phyloP scores from a whole-genome alignment of 1,140 invertebrate species.

The Drosophila funebris region DNA sequence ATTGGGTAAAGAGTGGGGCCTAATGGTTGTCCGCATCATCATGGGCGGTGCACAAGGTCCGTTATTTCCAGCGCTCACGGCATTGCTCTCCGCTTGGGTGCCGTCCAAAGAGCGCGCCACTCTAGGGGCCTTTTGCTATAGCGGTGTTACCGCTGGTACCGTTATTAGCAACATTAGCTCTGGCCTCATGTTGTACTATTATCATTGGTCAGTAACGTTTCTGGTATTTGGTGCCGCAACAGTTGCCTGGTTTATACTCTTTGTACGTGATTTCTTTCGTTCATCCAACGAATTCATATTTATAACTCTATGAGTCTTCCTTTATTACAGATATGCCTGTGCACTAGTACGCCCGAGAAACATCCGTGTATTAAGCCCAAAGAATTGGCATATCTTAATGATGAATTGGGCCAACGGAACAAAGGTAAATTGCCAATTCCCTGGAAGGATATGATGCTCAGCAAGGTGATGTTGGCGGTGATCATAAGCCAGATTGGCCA shows the following conservation, averaged over 20 bases:
- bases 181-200: conserved; percentile 87
- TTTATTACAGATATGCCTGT: conserved; percentile 64
- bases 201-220: conserved; percentile 90
- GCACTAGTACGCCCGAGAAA: conserved; percentile 86
- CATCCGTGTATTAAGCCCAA: conserved; percentile 89
- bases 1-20: neutral
- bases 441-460: conserved; percentile 86
- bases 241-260: conserved; percentile 88
- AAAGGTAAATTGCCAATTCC: conserved; percentile 79
- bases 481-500: conserved; percentile 88
- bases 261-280: conserved; percentile 83
- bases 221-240: conserved; percentile 90
- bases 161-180: conserved; percentile 88
- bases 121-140: conserved; percentile 88
- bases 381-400: conserved; percentile 87
- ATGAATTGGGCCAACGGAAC: conserved; percentile 29
- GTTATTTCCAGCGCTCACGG: conserved; percentile 89
- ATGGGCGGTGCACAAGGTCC: conserved; percentile 86
- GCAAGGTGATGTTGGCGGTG: conserved; percentile 86
- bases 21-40: conserved; percentile 21
- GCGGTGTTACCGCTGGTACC: conserved; percentile 88
- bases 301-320: neutral
- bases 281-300: neutral
- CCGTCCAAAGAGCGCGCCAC: conserved; percentile 88
- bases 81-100: conserved; percentile 87